Percentiles rank a stretch among this genome's conserved stretches.
Conservation (phyloP, 92 coral and sea anemone species). For the Siderastrea siderea region DNA sequence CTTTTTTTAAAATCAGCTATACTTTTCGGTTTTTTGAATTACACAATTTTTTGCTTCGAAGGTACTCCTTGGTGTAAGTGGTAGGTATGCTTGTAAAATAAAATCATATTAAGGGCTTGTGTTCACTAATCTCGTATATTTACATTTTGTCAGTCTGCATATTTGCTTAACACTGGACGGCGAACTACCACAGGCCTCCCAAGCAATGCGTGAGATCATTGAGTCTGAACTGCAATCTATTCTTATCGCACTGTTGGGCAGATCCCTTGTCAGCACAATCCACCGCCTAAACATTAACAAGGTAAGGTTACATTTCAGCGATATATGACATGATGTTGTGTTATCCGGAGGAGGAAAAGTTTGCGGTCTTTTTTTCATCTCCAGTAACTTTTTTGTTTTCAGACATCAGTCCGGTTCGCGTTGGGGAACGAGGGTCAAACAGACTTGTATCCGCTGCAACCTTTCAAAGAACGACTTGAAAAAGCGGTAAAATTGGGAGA, state of each 20-base stretch:
- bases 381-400: not conserved
- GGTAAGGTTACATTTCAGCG: not conserved
- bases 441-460: slow-evolving; percentile 13
- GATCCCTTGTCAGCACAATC: slow-evolving; percentile 18
- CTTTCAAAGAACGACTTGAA: slow-evolving; percentile 13
- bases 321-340: not conserved
- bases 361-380: not conserved
- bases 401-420: slow-evolving; percentile 24
- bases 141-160: slow-evolving; percentile 10
- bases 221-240: slow-evolving; percentile 16
- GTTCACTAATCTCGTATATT: not conserved
- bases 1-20: too few relatives aligned
- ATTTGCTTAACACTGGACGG: slow-evolving; percentile 14
- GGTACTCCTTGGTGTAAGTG: too few relatives aligned
- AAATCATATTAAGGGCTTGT: too few relatives aligned
- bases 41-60: not conserved
- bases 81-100: too few relatives aligned
- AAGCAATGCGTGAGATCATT: not conserved
- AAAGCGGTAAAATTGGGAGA: slow-evolving; percentile 11
- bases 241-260: slow-evolving; percentile 8
- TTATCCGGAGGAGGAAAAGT: not conserved
- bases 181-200: slow-evolving; percentile 5
- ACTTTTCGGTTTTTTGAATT: too few relatives aligned
- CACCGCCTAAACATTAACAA: slow-evolving; percentile 18
- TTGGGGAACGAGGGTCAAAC: slow-evolving; percentile 38